phyloP scores from a whole-genome alignment of 2,888 invertebrate genomes.

The Apocheima hispidaria region DNA sequence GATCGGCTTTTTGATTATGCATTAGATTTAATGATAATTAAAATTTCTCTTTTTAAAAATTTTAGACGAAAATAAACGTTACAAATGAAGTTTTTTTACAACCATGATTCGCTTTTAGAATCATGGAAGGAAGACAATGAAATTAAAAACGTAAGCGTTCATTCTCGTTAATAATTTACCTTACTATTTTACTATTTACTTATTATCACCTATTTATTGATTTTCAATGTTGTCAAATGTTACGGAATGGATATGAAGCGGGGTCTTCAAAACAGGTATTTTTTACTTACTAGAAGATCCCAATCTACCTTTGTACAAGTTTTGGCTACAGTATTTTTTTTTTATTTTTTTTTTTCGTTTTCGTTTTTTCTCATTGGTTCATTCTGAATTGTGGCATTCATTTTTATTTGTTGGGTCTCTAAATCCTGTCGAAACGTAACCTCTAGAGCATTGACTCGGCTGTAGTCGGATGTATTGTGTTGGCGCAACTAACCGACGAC shows the following conservation, averaged over 20 bases:
- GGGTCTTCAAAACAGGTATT: too few species aligned
- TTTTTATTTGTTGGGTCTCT: conserved; percentile 70
- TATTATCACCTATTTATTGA: too few species aligned
- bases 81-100: conserved; percentile 11
- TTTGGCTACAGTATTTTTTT: too few species aligned
- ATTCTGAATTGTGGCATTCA: conserved; percentile 63
- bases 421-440: conserved; percentile 73
- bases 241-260: too few species aligned
- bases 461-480: conserved; percentile 67
- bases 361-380: conserved; percentile 66
- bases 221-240: too few species aligned
- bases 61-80: neutral
- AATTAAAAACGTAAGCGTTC: conserved; percentile 62
- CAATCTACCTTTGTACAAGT: too few species aligned
- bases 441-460: conserved; percentile 75
- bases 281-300: too few species aligned
- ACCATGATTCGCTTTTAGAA: conserved; percentile 37
- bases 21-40: conserved; percentile 43
- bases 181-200: too few species aligned
- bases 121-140: conserved; percentile 55
- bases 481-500: conserved; percentile 80
- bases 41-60: neutral
- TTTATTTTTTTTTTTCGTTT: too few species aligned
- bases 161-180: conserved; percentile 74
- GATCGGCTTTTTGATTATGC: conserved; percentile 57